phyloP scores from a whole-genome alignment of 1,140 invertebrate genomes.

The Drosophila mayri region DNA sequence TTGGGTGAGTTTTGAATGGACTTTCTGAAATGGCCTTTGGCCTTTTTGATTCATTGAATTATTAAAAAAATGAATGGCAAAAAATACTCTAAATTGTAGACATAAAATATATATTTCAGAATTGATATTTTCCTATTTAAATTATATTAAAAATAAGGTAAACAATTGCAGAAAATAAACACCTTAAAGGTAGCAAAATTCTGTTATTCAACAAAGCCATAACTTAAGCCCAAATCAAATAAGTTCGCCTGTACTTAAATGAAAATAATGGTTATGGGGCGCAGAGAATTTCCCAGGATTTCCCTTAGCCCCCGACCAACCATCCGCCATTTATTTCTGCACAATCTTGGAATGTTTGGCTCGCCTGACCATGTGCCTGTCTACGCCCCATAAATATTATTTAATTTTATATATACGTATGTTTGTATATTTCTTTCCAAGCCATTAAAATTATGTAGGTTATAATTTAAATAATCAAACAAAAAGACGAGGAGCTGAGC shows the following conservation, averaged over 20 bases:
- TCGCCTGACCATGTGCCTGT: slow-evolving; percentile 75
- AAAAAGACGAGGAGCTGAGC: slow-evolving; percentile 26
- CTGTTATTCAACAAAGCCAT: background rate
- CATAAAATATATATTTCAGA: background rate
- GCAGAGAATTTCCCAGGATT: slow-evolving; percentile 37
- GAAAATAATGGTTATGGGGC: slow-evolving; percentile 31
- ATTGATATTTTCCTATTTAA: background rate
- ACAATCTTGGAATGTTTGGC: slow-evolving; percentile 53
- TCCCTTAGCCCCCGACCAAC: slow-evolving; percentile 1
- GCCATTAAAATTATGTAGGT: slow-evolving; percentile 81
- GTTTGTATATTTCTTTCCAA: slow-evolving; percentile 70
- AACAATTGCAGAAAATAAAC: background rate
- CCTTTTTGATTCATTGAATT: background rate
- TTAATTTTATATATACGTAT: slow-evolving; percentile 72
- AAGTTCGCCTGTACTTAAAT: slow-evolving; percentile 14
- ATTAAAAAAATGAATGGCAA: background rate
- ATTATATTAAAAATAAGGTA: background rate
- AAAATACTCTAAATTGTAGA: background rate
- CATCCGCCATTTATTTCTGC: slow-evolving; percentile 16
- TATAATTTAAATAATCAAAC: slow-evolving; percentile 78
- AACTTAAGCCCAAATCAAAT: slow-evolving; percentile 10
- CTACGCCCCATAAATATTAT: slow-evolving; percentile 80
- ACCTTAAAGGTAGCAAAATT: background rate
- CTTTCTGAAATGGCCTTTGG: background rate
- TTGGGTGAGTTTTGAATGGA: slow-evolving; percentile 29